phyloP scores from a whole-genome alignment of 2,113 vertebrate genomes.

The Coreoperca whiteheadi region DNA sequence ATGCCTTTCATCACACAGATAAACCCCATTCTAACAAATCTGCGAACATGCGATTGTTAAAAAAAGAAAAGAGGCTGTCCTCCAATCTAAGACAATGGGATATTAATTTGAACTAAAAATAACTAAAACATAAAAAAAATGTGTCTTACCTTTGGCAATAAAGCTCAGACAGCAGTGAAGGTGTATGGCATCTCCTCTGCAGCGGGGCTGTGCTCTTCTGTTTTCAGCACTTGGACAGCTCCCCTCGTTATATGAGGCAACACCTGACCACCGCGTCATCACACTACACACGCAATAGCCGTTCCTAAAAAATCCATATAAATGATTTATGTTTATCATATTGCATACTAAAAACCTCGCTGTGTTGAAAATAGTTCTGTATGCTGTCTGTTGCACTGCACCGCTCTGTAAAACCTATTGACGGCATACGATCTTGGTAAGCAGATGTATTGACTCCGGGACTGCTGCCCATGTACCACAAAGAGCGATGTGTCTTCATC shows the following conservation, averaged over 20 bases:
- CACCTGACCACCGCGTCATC: slow-evolving; percentile 86
- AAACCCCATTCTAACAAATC: not conserved
- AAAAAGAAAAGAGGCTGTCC: not conserved
- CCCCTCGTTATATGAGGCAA: slow-evolving; percentile 83
- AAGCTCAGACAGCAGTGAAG: slow-evolving; percentile 79
- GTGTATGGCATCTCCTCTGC: slow-evolving; percentile 80
- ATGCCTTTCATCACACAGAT: not conserved
- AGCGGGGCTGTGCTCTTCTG: slow-evolving; percentile 69
- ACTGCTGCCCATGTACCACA: not conserved
- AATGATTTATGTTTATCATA: slow-evolving; percentile 79
- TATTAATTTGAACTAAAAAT: not conserved
- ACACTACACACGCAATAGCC: slow-evolving; percentile 75
- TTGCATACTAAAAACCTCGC: slow-evolving; percentile 52
- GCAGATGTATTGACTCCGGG: not conserved
- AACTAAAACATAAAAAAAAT: not conserved
- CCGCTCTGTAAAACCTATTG: slow-evolving; percentile 17
- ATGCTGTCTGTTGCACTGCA: slow-evolving; percentile 41
- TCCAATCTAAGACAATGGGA: not conserved
- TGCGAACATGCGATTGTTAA: too few species aligned
- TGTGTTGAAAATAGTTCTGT: slow-evolving; percentile 68
- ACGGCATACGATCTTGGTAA: slow-evolving; percentile 11
- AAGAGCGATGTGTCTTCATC: not conserved
- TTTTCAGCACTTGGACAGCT: slow-evolving; percentile 90
- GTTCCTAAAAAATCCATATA: slow-evolving; percentile 64
- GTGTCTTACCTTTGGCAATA: slow-evolving; percentile 84